Conservation (phyloP, 2,888 invertebrate species). For the Arctia plantaginis region DNA sequence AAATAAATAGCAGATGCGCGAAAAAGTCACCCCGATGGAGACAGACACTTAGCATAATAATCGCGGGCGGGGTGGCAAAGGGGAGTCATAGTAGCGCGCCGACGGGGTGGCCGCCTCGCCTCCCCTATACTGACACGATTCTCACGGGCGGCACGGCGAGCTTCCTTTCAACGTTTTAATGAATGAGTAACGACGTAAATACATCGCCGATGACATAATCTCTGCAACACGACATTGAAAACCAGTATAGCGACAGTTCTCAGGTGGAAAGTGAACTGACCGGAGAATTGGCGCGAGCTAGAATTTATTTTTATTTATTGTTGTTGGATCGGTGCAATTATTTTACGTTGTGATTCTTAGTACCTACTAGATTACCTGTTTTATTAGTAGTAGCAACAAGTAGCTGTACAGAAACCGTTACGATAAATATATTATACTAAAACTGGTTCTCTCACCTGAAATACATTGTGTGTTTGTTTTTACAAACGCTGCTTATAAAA, state of each 20-base stretch:
- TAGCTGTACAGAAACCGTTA: not conserved
- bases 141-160: constrained; percentile 81
- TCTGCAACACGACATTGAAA: constrained; percentile 67
- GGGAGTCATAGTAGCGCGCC: constrained; percentile 44
- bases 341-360: constrained; percentile 44
- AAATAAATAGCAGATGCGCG: constrained; percentile 87
- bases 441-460: not conserved
- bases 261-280: constrained; percentile 64
- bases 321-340: constrained; percentile 27
- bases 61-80: constrained; percentile 69
- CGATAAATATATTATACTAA: not conserved
- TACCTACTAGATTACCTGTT: constrained; percentile 18
- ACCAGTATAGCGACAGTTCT: constrained; percentile 67
- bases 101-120: constrained; percentile 51
- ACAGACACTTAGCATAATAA: constrained; percentile 86
- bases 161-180: constrained; percentile 81
- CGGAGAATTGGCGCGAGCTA: constrained; percentile 55
- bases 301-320: constrained; percentile 49
- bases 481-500: not conserved
- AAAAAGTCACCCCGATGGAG: constrained; percentile 83
- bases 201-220: constrained; percentile 76
- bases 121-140: constrained; percentile 82
- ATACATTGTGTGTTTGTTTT: not conserved
- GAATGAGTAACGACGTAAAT: constrained; percentile 81
- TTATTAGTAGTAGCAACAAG: constrained; percentile 1